Evolutionary conservation across 2,888 invertebrate species (phyloP).

Genomic region (Orthosia incerta): DNA sequence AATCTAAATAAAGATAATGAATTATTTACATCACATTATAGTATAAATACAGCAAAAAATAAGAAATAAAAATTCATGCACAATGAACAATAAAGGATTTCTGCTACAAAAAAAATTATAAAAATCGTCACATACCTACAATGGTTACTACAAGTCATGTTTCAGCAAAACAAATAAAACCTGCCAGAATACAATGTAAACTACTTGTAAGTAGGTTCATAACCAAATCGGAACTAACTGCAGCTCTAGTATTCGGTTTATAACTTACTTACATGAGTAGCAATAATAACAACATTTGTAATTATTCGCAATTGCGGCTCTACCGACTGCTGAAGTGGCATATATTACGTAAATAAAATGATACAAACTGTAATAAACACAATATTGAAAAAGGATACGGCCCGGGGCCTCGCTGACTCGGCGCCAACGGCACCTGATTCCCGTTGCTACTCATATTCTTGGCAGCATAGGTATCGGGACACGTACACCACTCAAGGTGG

Average conservation of each 20-base stretch:
- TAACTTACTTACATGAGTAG: slow-evolving; percentile 48
- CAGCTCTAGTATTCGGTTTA: slow-evolving; percentile 4
- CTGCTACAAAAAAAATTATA: too few species aligned
- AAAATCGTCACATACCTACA: slow-evolving; percentile 51
- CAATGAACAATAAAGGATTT: background rate
- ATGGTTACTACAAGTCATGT: slow-evolving; percentile 50
- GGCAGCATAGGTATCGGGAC: slow-evolving; percentile 91
- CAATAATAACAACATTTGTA: slow-evolving; percentile 64
- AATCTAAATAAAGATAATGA: too few species aligned
- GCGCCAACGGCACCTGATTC: slow-evolving; percentile 92
- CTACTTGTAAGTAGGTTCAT: slow-evolving; percentile 22
- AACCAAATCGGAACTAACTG: slow-evolving; percentile 19
- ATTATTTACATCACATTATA: background rate
- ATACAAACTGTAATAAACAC: slow-evolving; percentile 75
- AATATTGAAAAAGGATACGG: slow-evolving; percentile 91
- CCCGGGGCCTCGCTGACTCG: slow-evolving; percentile 91
- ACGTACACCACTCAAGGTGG: slow-evolving; percentile 92
- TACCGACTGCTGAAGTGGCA: slow-evolving; percentile 84
- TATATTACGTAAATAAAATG: slow-evolving; percentile 89
- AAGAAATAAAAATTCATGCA: slow-evolving; percentile 16
- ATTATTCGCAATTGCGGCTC: slow-evolving; percentile 84
- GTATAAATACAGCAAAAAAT: background rate
- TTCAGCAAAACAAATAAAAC: slow-evolving; percentile 61
- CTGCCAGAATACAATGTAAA: slow-evolving; percentile 28
- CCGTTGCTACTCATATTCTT: slow-evolving; percentile 92